phyloP scores from a whole-genome alignment of 2,888 invertebrate species.

The Phasia obesa region DNA sequence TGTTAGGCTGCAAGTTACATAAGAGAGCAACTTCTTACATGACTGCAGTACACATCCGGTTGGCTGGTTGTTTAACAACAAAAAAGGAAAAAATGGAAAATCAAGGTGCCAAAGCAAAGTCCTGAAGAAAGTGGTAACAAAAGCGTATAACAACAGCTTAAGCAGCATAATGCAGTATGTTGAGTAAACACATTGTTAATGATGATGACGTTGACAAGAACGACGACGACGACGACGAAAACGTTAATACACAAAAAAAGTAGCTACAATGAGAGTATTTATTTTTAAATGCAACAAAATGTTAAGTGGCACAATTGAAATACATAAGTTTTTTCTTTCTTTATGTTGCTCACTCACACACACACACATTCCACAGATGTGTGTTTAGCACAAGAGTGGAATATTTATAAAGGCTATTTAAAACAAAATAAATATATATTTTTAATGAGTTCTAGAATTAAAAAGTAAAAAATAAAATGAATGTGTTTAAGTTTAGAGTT shows the following conservation, averaged over 20 bases:
- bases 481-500: slow-evolving; percentile 17
- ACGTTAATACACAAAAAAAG: slow-evolving; percentile 4
- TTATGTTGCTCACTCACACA: slow-evolving; percentile 14
- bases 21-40: slow-evolving; percentile 65
- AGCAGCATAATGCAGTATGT: slow-evolving; percentile 66
- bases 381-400: slow-evolving; percentile 6
- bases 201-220: slow-evolving; percentile 47
- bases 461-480: slow-evolving; percentile 11
- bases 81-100: slow-evolving; percentile 27
- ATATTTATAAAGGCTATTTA: slow-evolving; percentile 55
- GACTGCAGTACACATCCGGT: slow-evolving; percentile 67
- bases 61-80: slow-evolving; percentile 34
- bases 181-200: slow-evolving; percentile 66
- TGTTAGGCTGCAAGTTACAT: slow-evolving; percentile 50
- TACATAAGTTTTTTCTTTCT: slow-evolving; percentile 3
- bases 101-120: slow-evolving; percentile 50
- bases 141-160: slow-evolving; percentile 18
- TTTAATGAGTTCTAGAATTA: slow-evolving; percentile 54
- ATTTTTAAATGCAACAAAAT: slow-evolving; percentile 70
- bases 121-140: slow-evolving; percentile 57
- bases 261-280: slow-evolving; percentile 61
- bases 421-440: slow-evolving; percentile 29
- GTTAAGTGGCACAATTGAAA: slow-evolving; percentile 71
- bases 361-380: slow-evolving; percentile 2
- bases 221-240: not conserved